Base-by-base conservation (phyloP, 1,140 invertebrate genomes). In the Nasonia vitripennis region DNA sequence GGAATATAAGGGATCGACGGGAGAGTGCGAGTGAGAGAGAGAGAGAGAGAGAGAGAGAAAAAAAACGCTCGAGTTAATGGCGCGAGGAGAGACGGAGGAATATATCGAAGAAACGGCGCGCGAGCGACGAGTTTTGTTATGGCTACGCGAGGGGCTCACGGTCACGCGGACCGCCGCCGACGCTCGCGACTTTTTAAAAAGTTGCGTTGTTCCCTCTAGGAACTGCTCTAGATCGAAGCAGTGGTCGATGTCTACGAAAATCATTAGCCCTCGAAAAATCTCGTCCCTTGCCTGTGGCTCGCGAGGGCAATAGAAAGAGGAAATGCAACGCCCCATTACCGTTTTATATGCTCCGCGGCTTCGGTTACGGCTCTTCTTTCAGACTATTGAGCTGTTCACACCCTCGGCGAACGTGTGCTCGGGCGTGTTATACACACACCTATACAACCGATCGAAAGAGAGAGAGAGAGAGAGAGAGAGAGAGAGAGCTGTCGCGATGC, bases 281-380 rank as follows among this genome's bases (percentile, higher is more conserved):
- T 37, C 34, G 34, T 5, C 34, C 34, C 34, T n/a, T n/a, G n/a
- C n/a, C n/a, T n/a, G n/a, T n/a, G n/a, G n/a, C n/a, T n/a, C n/a
- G n/a, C n/a, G 34, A 10, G n/a, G 20, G 51, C 51, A 62, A 78
- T 23, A 78, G 45, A 84, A 78, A 68, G 73, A 27, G 83, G 77
- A 79, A 84, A 79, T 73, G 83, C 67, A 84, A 84, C 91, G 92
- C 92, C 92, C 92, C 90, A 92, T 93, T 93, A 93, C 92, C 91
- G 91, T 92, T 93, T 92, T 93, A 92, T n/a, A 62, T n/a, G 55
- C 91, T 90, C 88, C 88, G 86, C 89, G 90, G 91, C 89, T 93
- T 92, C 90, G 89, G 91, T 93, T 93, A 93, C 92, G 90, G 92
- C 91, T 93, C 92, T 81, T 90, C 90, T 93, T 93, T 92, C 92